Base-by-base conservation (phyloP, 2,797 vertebrate species). In the Chaunax sp. region DNA sequence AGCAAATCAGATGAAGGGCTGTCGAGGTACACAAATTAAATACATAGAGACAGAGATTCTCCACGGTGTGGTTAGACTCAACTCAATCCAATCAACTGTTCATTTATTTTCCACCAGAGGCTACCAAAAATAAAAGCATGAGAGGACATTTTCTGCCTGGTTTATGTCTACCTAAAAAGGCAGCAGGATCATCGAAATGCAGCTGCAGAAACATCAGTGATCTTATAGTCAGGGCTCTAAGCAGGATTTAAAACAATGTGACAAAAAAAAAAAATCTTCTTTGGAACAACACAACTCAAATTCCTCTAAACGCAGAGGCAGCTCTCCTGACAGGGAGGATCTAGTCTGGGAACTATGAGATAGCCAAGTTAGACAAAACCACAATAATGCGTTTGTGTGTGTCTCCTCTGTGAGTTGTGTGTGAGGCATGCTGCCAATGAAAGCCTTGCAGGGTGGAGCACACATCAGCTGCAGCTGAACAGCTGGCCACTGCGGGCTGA, bases 381-480 rank as follows among this genome's bases (percentile, higher is more conserved):
- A 79, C 79, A 86, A 84, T 74, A 83, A 80, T 81, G 38, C 51
- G 64, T 9, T 54, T 30, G 59, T 33, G 64, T 23, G 47, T 5
- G 4, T 70, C 16, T 67, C 40, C 44, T 35, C 23, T 75, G 66
- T 22, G 62, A 72, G 71, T 72, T 56, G 83, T 72, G 68, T 76
- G 74, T 50, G 68, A 69, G 90, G 86, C 87, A 68, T 57, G 69
- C 66, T 85, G 89, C 88, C 90, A 91, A 88, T 79, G 44, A 90
- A 91, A 91, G 71, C 81, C 72, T 75, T 33, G 51, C 69, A 85
- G 88, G 88, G 90, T 90, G 89, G 90, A 91, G 88, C 89, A 64
- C 85, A 78, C 76, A 87, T 91, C 87, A 88, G 86, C 86, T 88
- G 72, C 84, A 86, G 84, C 76, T 64, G 69, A 90, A 86, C 89